phyloP scores from a whole-genome alignment of 2,888 invertebrate species.

The Mycogona germanica region DNA sequence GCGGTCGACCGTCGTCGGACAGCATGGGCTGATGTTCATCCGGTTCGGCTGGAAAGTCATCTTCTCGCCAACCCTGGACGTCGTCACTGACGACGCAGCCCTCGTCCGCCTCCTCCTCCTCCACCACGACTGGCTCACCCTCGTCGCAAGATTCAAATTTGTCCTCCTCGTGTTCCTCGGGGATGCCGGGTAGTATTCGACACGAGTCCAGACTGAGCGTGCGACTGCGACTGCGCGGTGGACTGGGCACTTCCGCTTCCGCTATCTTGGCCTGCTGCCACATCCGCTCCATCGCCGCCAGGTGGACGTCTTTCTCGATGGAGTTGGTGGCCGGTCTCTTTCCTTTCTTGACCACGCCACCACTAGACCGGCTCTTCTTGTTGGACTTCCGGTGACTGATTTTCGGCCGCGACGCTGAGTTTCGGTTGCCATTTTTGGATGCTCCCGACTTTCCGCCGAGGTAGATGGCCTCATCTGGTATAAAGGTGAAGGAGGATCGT shows the following conservation, averaged over 20 bases:
- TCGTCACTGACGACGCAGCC: no score
- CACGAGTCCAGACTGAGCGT: conserved; percentile 17
- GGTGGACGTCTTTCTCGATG: neutral
- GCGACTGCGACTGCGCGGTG: conserved; percentile 8
- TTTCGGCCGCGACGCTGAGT: neutral
- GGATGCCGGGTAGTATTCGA: conserved; percentile 13
- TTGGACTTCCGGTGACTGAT: neutral
- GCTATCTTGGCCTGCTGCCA: neutral
- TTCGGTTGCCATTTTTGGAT: neutral
- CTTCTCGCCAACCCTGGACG: no score
- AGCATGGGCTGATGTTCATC: no score
- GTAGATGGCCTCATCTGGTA: conserved; percentile 1
- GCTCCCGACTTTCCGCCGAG: neutral
- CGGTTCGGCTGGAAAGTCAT: no score
- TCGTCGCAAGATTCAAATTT: neutral
- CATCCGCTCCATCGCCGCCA: neutral
- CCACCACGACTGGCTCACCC: no score
- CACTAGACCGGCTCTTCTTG: neutral
- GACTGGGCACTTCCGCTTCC: neutral
- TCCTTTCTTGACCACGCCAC: neutral
- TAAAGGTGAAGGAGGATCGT: conserved; percentile 1
- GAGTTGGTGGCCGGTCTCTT: no score
- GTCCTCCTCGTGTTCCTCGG: conserved; percentile 16
- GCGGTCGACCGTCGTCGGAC: no score
- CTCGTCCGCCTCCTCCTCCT: no score